Conservation (phyloP, 2,797 vertebrate genomes). For the Corythornis leucogaster region DNA sequence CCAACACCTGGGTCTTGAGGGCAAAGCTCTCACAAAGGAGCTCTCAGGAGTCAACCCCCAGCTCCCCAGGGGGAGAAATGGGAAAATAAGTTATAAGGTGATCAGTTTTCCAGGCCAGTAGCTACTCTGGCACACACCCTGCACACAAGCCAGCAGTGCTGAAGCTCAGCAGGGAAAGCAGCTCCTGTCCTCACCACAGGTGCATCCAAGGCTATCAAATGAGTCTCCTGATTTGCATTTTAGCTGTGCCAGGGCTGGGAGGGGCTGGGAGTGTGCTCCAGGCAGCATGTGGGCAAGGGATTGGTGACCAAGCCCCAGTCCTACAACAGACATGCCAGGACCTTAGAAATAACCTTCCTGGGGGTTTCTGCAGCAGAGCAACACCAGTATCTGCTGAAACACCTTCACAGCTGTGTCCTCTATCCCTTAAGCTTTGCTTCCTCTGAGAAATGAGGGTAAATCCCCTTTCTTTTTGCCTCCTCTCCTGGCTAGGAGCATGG, state of each 20-base stretch:
- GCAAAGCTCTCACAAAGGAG: not conserved
- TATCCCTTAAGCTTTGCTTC: not conserved
- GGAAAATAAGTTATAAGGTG: not conserved
- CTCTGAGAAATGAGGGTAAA: not conserved
- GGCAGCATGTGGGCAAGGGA: not conserved
- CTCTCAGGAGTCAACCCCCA: not conserved
- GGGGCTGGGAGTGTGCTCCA: not conserved
- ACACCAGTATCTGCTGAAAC: rapidly evolving
- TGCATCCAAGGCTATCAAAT: not conserved
- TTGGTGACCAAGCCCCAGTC: rapidly evolving
- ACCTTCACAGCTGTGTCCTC: rapidly evolving
- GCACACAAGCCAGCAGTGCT: not conserved
- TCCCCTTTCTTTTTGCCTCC: rapidly evolving
- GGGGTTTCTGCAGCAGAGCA: not conserved
- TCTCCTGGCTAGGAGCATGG: rapidly evolving
- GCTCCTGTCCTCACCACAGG: not conserved
- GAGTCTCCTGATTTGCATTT: not conserved
- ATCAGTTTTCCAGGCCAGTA: not conserved
- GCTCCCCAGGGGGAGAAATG: not conserved
- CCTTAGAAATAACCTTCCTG: not conserved
- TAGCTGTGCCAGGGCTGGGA: rapidly evolving
- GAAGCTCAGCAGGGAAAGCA: rapidly evolving
- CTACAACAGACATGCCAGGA: not conserved
- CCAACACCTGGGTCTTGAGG: not conserved
- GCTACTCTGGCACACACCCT: not conserved